Conservation (phyloP, 2,888 invertebrate species). For the Eilema sororculum region DNA sequence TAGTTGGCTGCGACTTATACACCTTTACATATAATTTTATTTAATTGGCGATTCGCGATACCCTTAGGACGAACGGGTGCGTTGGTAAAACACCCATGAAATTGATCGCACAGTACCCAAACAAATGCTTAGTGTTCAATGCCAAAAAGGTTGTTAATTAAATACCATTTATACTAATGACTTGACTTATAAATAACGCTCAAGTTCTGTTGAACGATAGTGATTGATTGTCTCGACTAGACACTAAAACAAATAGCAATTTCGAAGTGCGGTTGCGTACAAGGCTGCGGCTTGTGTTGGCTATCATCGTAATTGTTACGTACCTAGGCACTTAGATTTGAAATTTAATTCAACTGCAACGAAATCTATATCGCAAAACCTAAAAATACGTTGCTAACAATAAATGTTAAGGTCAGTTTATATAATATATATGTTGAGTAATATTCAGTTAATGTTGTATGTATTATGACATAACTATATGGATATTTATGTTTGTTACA, state of each 20-base stretch:
- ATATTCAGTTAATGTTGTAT: too few relatives aligned
- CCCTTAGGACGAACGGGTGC: too few relatives aligned
- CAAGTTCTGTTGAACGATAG: slow-evolving; percentile 25
- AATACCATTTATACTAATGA: slow-evolving; percentile 45
- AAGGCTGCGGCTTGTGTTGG: background rate
- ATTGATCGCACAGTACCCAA: background rate
- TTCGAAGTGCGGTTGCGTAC: slow-evolving; percentile 7
- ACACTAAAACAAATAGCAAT: slow-evolving; percentile 23
- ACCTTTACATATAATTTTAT: too few relatives aligned
- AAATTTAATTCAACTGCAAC: background rate
- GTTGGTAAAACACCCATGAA: too few relatives aligned
- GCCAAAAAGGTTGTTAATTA: slow-evolving; percentile 16
- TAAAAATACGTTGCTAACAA: background rate
- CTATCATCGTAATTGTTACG: background rate
- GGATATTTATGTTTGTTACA: too few relatives aligned
- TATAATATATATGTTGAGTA: too few relatives aligned
- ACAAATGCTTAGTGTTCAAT: slow-evolving; percentile 19
- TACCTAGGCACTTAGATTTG: background rate
- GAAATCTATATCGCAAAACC: background rate
- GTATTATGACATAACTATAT: too few relatives aligned
- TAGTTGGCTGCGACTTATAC: too few relatives aligned
- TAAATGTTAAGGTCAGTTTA: too few relatives aligned
- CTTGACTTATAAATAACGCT: slow-evolving; percentile 45
- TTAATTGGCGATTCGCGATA: too few relatives aligned
- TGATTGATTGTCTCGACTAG: slow-evolving; percentile 38